Evolutionary conservation across 2,797 vertebrate species (phyloP), one percentile per base, ranked within the genome.

Genomic region (Sebastes melanostomus): DNA sequence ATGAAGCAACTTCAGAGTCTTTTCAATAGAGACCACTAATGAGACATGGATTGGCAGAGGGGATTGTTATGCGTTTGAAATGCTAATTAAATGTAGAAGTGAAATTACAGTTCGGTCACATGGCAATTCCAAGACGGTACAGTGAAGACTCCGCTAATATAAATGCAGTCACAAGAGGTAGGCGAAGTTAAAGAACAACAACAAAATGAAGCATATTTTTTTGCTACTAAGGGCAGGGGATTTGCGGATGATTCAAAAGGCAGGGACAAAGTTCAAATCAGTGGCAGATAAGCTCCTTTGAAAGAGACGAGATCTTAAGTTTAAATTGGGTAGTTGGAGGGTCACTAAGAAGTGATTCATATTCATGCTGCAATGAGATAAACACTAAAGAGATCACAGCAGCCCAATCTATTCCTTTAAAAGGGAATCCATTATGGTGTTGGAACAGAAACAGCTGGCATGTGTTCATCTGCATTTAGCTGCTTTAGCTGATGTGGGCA

Each of bases 11-110:
- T 90, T 90, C 80, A 83, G 68, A 84, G 86, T 83, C 81, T 88
- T 82, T 93, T 87, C 92, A 77, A 78, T 18, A 58, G 90, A 92
- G 88, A 86, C 84, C 84, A 74, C 87, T 95, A 95, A 95, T 94
- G 93, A 95, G 94, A 91, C 85, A 34, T 55, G 86, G 83, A 90
- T 86, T 90, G 91, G 89, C 89, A 88, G 78, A 82, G 87, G 92
- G 93, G 89, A 94, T 91, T 88, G 88, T 89, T 89, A 71, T 87
- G 83, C 75, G 88, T 95, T 95, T 95, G 95, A 95, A 95, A 95
- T 95, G 95, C 91, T 93, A 96, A 96, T 96, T 92, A 88, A 82
- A 91, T 90, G 78, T 89, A 80, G 87, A 85, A 89, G 82, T 85
- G 69, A 93, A 93, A 93, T 90, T 93, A 92, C 87, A 89, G 83